Percentiles rank a stretch among this genome's conserved stretches.
Evolutionary conservation across 37 sponge, comb jelly and placozoan species (phyloP).

Genomic region (Cladorhizidae sp.): DNA sequence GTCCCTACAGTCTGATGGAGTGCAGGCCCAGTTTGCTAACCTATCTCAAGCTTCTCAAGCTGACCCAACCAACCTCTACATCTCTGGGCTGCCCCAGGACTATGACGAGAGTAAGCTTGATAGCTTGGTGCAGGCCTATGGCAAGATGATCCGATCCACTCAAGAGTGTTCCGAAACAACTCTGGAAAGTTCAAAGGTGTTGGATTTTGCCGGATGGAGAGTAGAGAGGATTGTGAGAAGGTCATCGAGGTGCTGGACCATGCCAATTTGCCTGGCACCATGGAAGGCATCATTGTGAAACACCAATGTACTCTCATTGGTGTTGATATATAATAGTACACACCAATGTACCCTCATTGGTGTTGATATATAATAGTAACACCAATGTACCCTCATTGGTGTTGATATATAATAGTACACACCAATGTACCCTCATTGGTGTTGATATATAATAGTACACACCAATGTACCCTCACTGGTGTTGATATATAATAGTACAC

Average conservation of each 20-base stretch:
- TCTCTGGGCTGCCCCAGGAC: conserved; percentile 87
- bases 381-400: no score
- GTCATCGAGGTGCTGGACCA: conserved; percentile 73
- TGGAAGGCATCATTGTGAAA: conserved; percentile 71
- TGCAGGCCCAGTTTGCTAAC: conserved; percentile 92
- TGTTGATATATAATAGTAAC: no score
- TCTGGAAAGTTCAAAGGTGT: conserved; percentile 87
- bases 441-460: no score
- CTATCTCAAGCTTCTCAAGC: conserved; percentile 22
- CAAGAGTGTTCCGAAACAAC: conserved; percentile 84
- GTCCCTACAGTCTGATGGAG: conserved; percentile 64
- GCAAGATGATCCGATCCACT: conserved; percentile 83
- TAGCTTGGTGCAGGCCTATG: conserved; percentile 77
- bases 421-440: no score
- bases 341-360: no score
- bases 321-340: no score
- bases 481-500: no score
- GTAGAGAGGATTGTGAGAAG: conserved; percentile 78
- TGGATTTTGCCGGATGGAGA: conserved; percentile 85
- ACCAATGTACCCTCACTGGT: no score
- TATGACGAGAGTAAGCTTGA: conserved; percentile 89
- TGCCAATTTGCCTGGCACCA: conserved; percentile 41
- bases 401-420: no score
- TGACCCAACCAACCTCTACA: conserved; percentile 97
- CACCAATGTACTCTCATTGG: no score